These are phyloP conservation scores for Eurytoma californica DNA, from an alignment of 2,888 invertebrate species.

Conservation along the genomic window DNA sequence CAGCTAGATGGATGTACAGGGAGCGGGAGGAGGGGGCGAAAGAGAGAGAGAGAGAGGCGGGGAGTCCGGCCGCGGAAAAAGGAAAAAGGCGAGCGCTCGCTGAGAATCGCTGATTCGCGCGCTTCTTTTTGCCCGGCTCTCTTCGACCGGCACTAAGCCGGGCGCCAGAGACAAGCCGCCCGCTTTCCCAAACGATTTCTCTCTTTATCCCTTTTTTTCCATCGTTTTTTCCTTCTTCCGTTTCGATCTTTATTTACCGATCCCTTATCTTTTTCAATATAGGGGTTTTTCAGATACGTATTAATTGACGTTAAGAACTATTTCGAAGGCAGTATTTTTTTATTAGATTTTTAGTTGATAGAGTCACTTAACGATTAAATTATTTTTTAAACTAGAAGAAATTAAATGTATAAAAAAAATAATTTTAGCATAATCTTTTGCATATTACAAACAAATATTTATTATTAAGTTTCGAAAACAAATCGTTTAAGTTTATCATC, in stretches of 20 bases:
- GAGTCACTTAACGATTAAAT: too few species aligned
- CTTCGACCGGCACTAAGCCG: conserved; percentile 45
- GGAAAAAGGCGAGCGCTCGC: conserved; percentile 4
- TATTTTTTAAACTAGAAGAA: too few species aligned
- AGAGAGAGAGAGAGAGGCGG: conserved; percentile 2
- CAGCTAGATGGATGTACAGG: background rate
- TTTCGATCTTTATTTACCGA: background rate
- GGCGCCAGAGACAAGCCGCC: conserved; percentile 30
- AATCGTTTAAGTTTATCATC: too few species aligned
- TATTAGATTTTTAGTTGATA: too few species aligned
- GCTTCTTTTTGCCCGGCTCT: conserved; percentile 35
- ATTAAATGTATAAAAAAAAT: too few species aligned
- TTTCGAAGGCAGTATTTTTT: too few species aligned
- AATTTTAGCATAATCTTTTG: too few species aligned
- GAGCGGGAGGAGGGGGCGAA: background rate
- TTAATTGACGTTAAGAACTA: too few species aligned
- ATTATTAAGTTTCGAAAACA: too few species aligned
- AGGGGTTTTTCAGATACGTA: too few species aligned
- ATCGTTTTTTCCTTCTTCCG: conserved; percentile 33
- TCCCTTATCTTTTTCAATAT: background rate
- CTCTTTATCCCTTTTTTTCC: conserved; percentile 36
- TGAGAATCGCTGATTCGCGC: conserved; percentile 36
- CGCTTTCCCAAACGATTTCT: conserved; percentile 30
- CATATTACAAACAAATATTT: too few species aligned
- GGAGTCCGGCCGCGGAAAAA: background rate